Percentiles rank a stretch among this genome's conserved stretches.
phyloP scores from a whole-genome alignment of 2,888 invertebrate genomes.

The Ormia ochracea region DNA sequence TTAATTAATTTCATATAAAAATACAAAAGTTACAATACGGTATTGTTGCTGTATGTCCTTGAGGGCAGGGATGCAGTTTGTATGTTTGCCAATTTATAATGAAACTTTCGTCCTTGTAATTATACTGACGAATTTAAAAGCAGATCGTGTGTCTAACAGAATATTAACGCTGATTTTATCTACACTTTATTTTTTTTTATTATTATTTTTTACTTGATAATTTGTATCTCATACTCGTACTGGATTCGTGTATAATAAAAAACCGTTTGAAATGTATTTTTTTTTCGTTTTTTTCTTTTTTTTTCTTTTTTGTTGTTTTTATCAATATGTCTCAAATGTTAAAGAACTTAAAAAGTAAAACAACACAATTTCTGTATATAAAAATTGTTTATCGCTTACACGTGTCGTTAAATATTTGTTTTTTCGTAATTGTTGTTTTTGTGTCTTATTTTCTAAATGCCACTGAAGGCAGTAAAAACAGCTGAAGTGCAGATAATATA shows the following conservation, averaged over 20 bases:
- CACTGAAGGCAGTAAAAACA: not conserved
- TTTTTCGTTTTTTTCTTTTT: not conserved
- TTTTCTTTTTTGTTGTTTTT: not conserved
- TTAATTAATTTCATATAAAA: too few relatives aligned
- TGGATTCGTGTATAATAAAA: not conserved
- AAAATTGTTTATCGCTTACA: constrained; percentile 54
- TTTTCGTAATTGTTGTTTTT: not conserved
- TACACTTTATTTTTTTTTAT: too few relatives aligned
- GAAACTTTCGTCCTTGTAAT: too few relatives aligned
- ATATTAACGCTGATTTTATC: too few relatives aligned
- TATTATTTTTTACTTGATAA: too few relatives aligned
- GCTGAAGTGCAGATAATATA: constrained; percentile 26
- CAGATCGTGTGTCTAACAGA: too few relatives aligned
- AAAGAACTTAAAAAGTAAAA: constrained; percentile 20
- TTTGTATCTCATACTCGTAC: too few relatives aligned
- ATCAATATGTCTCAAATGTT: not conserved
- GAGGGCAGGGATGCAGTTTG: too few relatives aligned
- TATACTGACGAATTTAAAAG: too few relatives aligned
- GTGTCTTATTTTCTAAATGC: constrained; percentile 27
- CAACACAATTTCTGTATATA: not conserved
- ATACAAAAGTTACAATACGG: too few relatives aligned
- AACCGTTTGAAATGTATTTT: not conserved
- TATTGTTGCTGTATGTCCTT: too few relatives aligned
- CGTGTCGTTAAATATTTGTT: constrained; percentile 48
- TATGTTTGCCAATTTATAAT: too few relatives aligned